A percentile compares a stretch with the other conserved stretches of the same genome.
phyloP scores from a whole-genome alignment of 2,888 invertebrate species.

The Marronus borbonicus region DNA sequence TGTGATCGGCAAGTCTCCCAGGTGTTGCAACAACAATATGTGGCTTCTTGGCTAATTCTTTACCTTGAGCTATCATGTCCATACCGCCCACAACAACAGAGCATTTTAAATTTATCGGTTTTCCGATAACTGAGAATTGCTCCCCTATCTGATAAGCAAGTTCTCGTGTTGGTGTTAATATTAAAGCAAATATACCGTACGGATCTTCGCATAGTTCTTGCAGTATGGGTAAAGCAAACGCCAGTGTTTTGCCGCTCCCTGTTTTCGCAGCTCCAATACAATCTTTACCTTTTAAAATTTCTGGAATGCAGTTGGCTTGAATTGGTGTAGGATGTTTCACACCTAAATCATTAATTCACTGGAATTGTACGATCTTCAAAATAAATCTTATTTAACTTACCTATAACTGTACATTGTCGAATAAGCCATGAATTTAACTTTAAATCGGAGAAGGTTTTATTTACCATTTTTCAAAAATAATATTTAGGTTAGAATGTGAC shows the following conservation, averaged over 20 bases:
- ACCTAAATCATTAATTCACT: slow-evolving; percentile 71
- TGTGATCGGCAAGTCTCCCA: slow-evolving; percentile 93
- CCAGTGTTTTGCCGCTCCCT: slow-evolving; percentile 98
- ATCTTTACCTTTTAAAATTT: slow-evolving; percentile 85
- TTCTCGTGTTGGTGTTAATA: slow-evolving; percentile 96
- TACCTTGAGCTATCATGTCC: slow-evolving; percentile 91
- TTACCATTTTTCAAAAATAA: slow-evolving; percentile 24
- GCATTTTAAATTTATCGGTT: slow-evolving; percentile 86
- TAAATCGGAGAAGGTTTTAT: slow-evolving; percentile 65
- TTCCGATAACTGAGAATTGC: slow-evolving; percentile 94
- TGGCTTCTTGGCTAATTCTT: slow-evolving; percentile 86
- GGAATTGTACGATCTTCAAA: slow-evolving; percentile 17
- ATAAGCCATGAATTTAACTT: slow-evolving; percentile 83
- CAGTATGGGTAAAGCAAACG: slow-evolving; percentile 95
- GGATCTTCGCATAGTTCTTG: slow-evolving; percentile 95
- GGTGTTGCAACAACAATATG: slow-evolving; percentile 98
- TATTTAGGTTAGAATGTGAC: neutral
- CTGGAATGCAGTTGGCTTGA: slow-evolving; percentile 86
- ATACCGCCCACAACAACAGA: slow-evolving; percentile 96
- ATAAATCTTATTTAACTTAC: slow-evolving; percentile 68
- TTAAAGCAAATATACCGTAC: slow-evolving; percentile 94
- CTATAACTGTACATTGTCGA: slow-evolving; percentile 80
- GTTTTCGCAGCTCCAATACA: slow-evolving; percentile 98
- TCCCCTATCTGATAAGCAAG: slow-evolving; percentile 95
- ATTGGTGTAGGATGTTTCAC: slow-evolving; percentile 86